Evolutionary conservation across 2,888 invertebrate genomes (phyloP).

Genomic region (Ditylenchus weischeri): DNA sequence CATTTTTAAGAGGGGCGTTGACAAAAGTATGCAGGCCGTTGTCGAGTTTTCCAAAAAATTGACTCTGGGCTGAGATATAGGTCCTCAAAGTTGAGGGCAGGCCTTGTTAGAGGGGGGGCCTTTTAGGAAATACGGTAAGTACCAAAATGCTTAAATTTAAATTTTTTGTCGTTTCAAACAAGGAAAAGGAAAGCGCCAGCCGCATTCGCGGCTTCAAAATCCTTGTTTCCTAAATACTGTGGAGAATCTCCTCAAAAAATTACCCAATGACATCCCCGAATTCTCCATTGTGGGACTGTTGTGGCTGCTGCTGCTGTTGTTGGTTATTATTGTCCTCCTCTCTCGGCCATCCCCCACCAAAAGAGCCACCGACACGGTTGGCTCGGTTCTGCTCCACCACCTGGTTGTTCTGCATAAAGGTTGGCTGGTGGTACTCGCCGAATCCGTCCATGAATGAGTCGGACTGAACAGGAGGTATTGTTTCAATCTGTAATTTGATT

Average conservation of each 20-base stretch:
- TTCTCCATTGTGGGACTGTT: conserved; percentile 6
- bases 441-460: conserved; percentile 38
- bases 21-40: too few species aligned
- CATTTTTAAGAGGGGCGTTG: too few species aligned
- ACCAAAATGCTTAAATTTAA: too few species aligned
- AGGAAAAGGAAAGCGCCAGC: too few species aligned
- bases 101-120: too few species aligned
- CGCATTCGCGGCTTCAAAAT: too few species aligned
- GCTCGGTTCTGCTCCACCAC: conserved; percentile 21
- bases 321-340: conserved; percentile 13
- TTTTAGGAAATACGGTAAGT: too few species aligned
- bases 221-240: too few species aligned
- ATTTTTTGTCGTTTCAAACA: too few species aligned
- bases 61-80: too few species aligned
- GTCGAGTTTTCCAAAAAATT: too few species aligned
- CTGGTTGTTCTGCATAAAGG: conserved; percentile 29
- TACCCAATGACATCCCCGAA: conserved; percentile 8
- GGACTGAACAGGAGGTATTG: conserved; percentile 11
- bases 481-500: not conserved
- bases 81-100: too few species aligned
- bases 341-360: conserved; percentile 10
- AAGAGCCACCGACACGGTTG: conserved; percentile 9
- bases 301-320: conserved; percentile 14
- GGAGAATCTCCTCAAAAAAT: not conserved
- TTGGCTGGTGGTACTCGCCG: conserved; percentile 36